These are phyloP conservation scores for Enteromius afrohamiltoni DNA, from an alignment of 2,797 vertebrate species.

Conservation along the genomic window DNA sequence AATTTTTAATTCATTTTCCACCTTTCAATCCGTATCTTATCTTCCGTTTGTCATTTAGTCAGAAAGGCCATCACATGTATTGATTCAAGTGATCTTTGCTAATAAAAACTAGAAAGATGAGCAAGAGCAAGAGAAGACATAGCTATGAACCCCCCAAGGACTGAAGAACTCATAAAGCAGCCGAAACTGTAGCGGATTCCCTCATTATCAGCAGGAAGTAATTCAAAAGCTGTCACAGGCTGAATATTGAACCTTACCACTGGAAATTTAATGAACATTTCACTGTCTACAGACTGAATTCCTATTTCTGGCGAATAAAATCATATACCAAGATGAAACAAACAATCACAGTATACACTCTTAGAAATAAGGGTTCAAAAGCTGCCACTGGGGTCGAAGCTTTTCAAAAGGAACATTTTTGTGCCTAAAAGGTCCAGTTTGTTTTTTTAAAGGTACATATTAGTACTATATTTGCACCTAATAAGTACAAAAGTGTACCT, in stretches of 20 bases:
- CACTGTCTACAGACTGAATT: background rate
- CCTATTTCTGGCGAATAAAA: background rate
- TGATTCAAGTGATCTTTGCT: constrained; percentile 55
- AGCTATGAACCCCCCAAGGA: constrained; percentile 47
- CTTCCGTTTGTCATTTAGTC: constrained; percentile 44
- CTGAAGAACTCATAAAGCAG: constrained; percentile 43
- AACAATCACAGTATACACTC: background rate
- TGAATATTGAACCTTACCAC: background rate
- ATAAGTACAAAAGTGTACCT: too few species aligned
- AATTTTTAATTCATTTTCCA: constrained; percentile 49
- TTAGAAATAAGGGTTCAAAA: too few species aligned
- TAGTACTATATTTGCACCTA: too few species aligned
- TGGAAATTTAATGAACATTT: constrained; percentile 28
- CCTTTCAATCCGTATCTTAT: constrained; percentile 33
- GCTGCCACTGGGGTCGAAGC: too few species aligned
- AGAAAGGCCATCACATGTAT: constrained; percentile 54
- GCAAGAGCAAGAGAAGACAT: constrained; percentile 33
- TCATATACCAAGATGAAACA: constrained; percentile 22
- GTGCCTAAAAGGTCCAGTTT: too few species aligned
- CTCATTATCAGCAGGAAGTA: constrained; percentile 46
- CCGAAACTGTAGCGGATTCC: constrained; percentile 13
- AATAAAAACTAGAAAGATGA: constrained; percentile 49
- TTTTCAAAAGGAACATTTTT: too few species aligned
- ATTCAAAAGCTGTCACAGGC: constrained; percentile 40
- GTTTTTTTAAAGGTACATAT: too few species aligned